Conservation (phyloP, 1,140 invertebrate genomes). For the Drosophila lacteicornis region DNA sequence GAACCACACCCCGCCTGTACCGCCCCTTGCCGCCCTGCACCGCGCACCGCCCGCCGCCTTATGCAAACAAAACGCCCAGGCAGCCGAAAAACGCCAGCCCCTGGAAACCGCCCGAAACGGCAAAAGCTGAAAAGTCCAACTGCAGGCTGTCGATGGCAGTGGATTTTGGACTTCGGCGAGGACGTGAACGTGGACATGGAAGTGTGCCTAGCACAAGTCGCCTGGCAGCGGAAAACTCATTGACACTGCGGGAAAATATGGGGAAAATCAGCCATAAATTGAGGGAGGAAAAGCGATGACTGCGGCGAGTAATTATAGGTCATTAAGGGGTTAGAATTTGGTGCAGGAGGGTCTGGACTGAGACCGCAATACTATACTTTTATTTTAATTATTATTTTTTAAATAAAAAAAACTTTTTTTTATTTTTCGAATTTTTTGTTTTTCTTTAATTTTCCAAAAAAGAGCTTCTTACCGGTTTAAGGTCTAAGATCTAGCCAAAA, state of each 20-base stretch:
- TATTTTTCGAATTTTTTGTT: no score
- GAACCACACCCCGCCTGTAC: conserved; percentile 53
- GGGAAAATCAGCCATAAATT: neutral
- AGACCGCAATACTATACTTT: no score
- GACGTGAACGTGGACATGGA: conserved; percentile 12
- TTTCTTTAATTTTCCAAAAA: no score
- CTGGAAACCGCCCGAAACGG: conserved; percentile 29
- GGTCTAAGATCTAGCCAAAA: no score
- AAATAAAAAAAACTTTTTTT: no score
- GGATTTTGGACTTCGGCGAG: neutral
- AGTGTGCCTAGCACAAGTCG: conserved; percentile 55
- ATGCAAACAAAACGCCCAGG: conserved; percentile 54
- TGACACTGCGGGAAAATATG: conserved; percentile 28
- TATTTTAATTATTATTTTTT: no score
- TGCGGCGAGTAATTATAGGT: neutral
- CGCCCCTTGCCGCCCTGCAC: conserved; percentile 6
- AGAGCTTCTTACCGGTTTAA: no score
- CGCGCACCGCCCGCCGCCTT: conserved; percentile 3
- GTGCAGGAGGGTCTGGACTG: no score
- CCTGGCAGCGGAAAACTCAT: conserved; percentile 26
- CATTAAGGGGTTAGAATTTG: neutral
- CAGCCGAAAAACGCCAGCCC: conserved; percentile 49
- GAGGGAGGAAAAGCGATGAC: neutral
- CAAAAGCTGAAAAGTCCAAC: conserved; percentile 31
- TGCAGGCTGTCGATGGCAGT: conserved; percentile 24